A percentile compares a stretch with the other conserved stretches of the same genome.
phyloP scores from a whole-genome alignment of 2,113 vertebrate species.

The Zapornia atra region DNA sequence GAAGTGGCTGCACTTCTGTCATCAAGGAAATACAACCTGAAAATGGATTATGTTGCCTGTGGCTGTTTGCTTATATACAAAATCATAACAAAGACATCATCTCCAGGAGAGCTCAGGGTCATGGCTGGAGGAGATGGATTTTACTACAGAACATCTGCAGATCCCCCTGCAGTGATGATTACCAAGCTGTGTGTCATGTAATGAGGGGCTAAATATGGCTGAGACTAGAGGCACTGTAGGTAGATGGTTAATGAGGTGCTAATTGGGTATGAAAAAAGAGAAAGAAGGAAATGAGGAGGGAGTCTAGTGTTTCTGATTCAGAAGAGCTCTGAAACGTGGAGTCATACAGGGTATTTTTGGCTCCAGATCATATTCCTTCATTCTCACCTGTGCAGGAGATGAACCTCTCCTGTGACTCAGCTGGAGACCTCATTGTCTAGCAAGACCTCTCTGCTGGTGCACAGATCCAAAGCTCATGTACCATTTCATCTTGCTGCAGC shows the following conservation, averaged over 20 bases:
- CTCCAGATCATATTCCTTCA: neutral
- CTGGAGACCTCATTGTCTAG: neutral
- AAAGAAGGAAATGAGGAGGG: neutral
- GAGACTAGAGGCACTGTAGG: neutral
- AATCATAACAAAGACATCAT: neutral
- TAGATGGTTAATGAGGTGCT: conserved; percentile 39
- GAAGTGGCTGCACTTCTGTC: neutral
- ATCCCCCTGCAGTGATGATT: neutral
- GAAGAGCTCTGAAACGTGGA: neutral
- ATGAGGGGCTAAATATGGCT: conserved; percentile 35
- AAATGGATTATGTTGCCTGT: neutral
- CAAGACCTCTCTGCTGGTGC: neutral
- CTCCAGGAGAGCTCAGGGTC: neutral
- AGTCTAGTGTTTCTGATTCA: neutral
- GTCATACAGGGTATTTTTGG: neutral
- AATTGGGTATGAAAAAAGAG: conserved; percentile 8
- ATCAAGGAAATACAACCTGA: neutral
- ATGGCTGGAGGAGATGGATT: neutral
- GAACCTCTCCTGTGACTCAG: neutral
- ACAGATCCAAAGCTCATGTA: neutral
- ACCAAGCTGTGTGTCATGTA: neutral
- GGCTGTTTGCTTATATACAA: neutral
- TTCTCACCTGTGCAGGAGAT: neutral
- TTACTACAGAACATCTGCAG: conserved; percentile 21
- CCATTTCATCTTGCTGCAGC: neutral